These are phyloP conservation scores for Spinus olivaceus DNA, from an alignment of 2,797 vertebrate species.

Conservation along the genomic window DNA sequence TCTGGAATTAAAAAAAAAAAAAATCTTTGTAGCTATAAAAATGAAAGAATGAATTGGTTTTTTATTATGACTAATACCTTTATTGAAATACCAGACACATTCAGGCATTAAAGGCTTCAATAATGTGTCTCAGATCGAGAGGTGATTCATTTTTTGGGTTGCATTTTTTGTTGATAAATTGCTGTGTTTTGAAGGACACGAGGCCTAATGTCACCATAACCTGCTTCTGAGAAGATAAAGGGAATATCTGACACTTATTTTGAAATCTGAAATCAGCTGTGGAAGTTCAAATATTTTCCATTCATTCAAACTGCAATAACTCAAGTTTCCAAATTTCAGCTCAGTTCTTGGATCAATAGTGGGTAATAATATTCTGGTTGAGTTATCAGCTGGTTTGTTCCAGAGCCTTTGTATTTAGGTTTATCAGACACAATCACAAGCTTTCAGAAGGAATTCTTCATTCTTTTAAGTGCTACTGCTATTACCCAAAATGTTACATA, in stretches of 20 bases:
- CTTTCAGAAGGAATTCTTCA: not conserved
- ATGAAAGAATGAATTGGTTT: not conserved
- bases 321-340: not conserved
- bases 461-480: not conserved
- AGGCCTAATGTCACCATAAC: not conserved
- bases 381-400: not conserved
- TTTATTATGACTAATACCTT: not conserved
- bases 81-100: not conserved
- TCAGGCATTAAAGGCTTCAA: not conserved
- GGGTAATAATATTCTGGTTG: not conserved
- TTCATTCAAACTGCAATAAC: not conserved
- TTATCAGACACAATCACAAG: not conserved
- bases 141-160: not conserved
- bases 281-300: not conserved
- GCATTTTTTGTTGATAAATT: not conserved
- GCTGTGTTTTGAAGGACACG: not conserved
- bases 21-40: not conserved
- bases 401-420: not conserved
- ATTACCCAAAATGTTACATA: not conserved
- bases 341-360: not conserved
- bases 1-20: not conserved
- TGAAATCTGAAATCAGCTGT: not conserved
- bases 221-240: not conserved
- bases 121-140: not conserved
- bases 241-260: not conserved